Evolutionary conservation across 2,113 vertebrate species (phyloP), one percentile per base, ranked within the genome.

Genomic region (Sorex fumeus): DNA sequence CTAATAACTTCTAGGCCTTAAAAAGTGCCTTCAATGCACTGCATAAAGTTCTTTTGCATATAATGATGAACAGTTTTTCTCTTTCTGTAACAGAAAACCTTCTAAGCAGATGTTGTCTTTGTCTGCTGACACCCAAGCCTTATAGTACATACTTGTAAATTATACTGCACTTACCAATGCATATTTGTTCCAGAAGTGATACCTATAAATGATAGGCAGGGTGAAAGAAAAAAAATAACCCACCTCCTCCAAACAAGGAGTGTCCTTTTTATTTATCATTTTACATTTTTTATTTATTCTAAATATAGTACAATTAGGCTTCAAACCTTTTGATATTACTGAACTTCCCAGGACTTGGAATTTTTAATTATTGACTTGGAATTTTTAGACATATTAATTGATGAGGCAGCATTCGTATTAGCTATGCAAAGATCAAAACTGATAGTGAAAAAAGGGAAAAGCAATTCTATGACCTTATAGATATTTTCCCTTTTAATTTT

Each of bases 361-460:
- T n/a, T n/a, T n/a, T n/a, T n/a, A n/a, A 50, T 40, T 85, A 78
- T 0, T 93, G 78, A 85, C 40, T 80, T 91, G 12, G 25, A 76
- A 84, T 84, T 93, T 88, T 82, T 83, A 94, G n/a, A 75, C 27
- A 30, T 67, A 81, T 77, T 84, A 86, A 81, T 36, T 45, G 62
- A 86, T 80, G 19, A 77, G 40, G 53, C 85, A 47, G 71, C 74
- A 85, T 91, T 76, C 13, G 60, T 40, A 79, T 76, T 72, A 84
- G 36, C 28, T 86, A 45, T 70, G 23, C 27, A 84, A 79, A 90
- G 50, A 80, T 64, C 36, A 95, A 95, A 95, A 75, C 0, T 88
- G 50, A 84, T 60, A 6, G 1, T 21, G 12, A 90, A 62, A 40
- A 79, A 8, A 40, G 4, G 18, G 32, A 64, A 94, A 90, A 88